phyloP scores from a whole-genome alignment of 2,113 vertebrate species.

The Cynocephalus volans region DNA sequence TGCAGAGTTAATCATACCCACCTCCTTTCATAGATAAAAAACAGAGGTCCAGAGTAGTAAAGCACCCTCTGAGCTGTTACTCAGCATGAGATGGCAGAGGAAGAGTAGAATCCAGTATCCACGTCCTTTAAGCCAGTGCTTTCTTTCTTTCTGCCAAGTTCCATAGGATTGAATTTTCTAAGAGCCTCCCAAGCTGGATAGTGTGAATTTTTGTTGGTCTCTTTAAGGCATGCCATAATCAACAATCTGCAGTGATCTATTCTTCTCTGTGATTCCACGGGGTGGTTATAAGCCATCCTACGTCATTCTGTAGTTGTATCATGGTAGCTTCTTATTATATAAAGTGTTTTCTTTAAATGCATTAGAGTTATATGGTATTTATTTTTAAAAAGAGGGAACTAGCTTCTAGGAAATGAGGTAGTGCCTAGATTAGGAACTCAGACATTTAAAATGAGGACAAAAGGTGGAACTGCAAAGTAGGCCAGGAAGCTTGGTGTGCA shows the following conservation, averaged over 20 bases:
- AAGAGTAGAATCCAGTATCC: neutral
- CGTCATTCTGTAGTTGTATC: neutral
- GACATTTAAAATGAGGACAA: slow-evolving; percentile 55
- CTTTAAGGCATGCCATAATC: slow-evolving; percentile 17
- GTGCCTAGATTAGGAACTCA: slow-evolving; percentile 11
- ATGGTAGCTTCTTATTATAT: neutral
- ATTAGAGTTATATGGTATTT: neutral
- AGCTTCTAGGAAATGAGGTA: slow-evolving; percentile 9
- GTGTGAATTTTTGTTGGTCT: neutral
- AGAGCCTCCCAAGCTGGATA: neutral
- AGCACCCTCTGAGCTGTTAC: fast-evolving
- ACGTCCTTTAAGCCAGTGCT: neutral
- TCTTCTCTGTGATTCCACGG: neutral
- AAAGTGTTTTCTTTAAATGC: slow-evolving; percentile 59
- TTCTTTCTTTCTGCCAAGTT: neutral
- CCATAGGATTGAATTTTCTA: neutral
- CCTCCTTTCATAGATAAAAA: neutral
- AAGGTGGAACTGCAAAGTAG: slow-evolving; percentile 8
- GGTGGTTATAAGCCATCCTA: neutral
- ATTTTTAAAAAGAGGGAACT: slow-evolving; percentile 50
- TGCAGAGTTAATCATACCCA: neutral
- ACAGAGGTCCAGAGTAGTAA: neutral
- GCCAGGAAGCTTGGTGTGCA: neutral
- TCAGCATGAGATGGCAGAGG: neutral
- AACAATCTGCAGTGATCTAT: neutral